Base-by-base conservation (phyloP, 2,888 invertebrate species). In the Anagyrus pseudococci region DNA sequence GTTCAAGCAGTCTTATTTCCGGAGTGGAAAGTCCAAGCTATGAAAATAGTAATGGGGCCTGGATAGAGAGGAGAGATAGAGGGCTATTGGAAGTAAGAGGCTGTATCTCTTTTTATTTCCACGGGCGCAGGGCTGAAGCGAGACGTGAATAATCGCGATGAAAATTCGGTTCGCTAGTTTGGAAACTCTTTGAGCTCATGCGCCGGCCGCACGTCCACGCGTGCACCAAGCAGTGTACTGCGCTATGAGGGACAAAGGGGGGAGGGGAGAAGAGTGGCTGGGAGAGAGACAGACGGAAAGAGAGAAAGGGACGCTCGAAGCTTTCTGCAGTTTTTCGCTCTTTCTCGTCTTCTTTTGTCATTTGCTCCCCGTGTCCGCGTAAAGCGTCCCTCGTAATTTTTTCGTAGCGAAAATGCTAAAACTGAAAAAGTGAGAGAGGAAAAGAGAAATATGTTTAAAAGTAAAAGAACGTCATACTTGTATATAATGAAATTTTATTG, bases 131-230 rank as follows among this genome's bases (percentile, higher is more conserved):
- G 44, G 37, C 22, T 55, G 46, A 55, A 52, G 44, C 56, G 50
- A 59, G 56, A 55, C 50, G 52, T 41, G 44, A 58, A 63, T 58
- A 63, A 63, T 54, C 58, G 48, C 47, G 41, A 56, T 52, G 41
- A 64, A 64, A n/a, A 64, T 64, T 64, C 64, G 59, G 64, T 64
- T 64, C 64, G 59, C 59, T 64, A 64, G 64, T 50, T 64, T 59
- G 64, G 52, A 64, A 64, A 59, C 59, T 59, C 59, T 54, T 64
- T 65, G 61, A 58, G 54, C n/a, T n/a, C n/a, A n/a, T n/a, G n/a
- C n/a, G n/a, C n/a, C 58, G 56, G 46, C 48, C 37, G 58, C 33
- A 26, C 25, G 49, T 25, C 40, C 40, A 8, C 33, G n/a, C n/a
- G 3, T 40, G 15, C 19, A n/a, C 20, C 15, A 41, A 15, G 33